Base-by-base conservation (phyloP, 2,888 invertebrate genomes). In the Galerucella nymphaeae region DNA sequence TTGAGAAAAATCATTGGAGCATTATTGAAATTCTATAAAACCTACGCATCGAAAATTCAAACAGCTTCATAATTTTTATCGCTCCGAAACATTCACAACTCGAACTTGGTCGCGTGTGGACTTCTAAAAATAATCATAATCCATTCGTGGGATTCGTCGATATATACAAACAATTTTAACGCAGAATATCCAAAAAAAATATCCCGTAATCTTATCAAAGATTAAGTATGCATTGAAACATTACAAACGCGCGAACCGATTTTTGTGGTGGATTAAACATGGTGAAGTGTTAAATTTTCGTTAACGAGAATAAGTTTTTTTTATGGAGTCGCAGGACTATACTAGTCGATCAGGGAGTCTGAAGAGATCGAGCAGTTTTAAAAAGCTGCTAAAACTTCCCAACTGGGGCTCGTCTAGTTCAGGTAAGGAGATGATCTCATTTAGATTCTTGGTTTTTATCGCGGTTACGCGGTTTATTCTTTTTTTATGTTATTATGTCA, bases 361-460 rank as follows among this genome's bases (percentile, higher is more conserved):
- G 82, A 89, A 88, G 82, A 83, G 89, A 74, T 89, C 88, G 80
- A 89, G 88, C 82, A 88, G 88, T 82, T 88, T 89, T 82, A 89
- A 89, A 85, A 88, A 89, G 82, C 85, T 89, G 66, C 84, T 89
- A 74, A 89, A 89, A 82, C 83, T 89, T 76, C 88, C 88, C 71
- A 86, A 84, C 77, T 88, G 88, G 87, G 87, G 86, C 50, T 84
- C 85, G 48, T 82, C 84, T 77, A 78, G 38, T 53, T 55, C 74
- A 74, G 74, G 74, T 74, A 68, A 71, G 70, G 45, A 5, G 50
- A 50, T 53, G 30, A 65, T 20, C 14, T 20, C 50, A 30, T 70
- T 53, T 61, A 16, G 30, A 30, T 55, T 11, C n/a, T 50, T 66
- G 14, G 4, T 57, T 55, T 50, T 18, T 53, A 65, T 65, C 41